Base-by-base conservation (phyloP, 2,888 invertebrate genomes). In the Oligia strigilis region DNA sequence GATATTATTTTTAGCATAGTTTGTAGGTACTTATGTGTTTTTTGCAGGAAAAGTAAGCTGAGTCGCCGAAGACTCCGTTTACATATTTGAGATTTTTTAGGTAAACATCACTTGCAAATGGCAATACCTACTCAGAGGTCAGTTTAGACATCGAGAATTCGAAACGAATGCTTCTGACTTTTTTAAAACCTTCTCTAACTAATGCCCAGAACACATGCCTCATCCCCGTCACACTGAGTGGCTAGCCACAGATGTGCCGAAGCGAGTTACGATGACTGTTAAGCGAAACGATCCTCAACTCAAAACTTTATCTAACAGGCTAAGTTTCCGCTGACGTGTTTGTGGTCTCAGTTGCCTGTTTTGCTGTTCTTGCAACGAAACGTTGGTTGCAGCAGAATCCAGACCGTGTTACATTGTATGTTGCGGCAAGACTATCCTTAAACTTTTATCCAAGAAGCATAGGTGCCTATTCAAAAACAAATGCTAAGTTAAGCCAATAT, bases 261-360 rank as follows among this genome's bases (percentile, higher is more conserved):
- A 94, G 91, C 93, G 93, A 93, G 92, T 93, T 92, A 93, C 92
- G 91, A 94, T 93, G 91, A 91, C 91, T 90, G 89, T 88, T 87
- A 88, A 89, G 86, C 83, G 89, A 84, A 87, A 88, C 86, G 89
- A 84, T 89, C 82, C 84, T 76, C 84, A 82, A 87, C 80, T 84
- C 88, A 83, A 90, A 93, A 93, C 90, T 93, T 92, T 88, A 81
- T 78, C 87, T 88, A 91, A 91, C 88, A 80, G 80, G 78, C 83
- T 29, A 86, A 87, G 83, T 87, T 87, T 81, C 19, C 14, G 49
- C 55, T 72, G 60, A 85, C 75, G 72, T 85, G 71, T 52, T 74
- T 52, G 43, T 62, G 82, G 76, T 11, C 46, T 40, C 69, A 49
- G 62, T 58, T 67, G 76, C 43, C 62, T 71, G 70, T 83, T 70